Evolutionary conservation across 2,113 vertebrate species (phyloP).

Genomic region (Anolis carolinensis): DNA sequence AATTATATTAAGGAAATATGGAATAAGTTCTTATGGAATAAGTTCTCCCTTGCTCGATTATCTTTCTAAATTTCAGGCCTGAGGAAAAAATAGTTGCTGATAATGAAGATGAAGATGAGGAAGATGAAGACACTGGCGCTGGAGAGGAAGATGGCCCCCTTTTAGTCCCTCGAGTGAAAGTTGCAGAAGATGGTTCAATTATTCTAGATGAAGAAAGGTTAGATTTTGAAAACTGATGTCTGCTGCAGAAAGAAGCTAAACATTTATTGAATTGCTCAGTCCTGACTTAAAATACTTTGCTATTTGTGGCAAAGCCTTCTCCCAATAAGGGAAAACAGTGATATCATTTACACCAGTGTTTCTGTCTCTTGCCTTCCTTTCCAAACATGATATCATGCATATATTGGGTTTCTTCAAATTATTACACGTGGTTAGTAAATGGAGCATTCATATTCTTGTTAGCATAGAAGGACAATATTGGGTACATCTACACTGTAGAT

Average conservation of each 20-base stretch:
- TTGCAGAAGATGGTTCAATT: slow-evolving; percentile 96
- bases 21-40: background rate
- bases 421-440: too few species aligned
- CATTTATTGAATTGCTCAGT: background rate
- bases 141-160: slow-evolving; percentile 76
- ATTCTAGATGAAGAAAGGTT: slow-evolving; percentile 98
- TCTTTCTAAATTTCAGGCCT: slow-evolving; percentile 60
- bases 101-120: slow-evolving; percentile 74
- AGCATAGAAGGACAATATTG: background rate
- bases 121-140: slow-evolving; percentile 76
- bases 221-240: background rate
- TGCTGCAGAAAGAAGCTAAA: background rate
- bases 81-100: slow-evolving; percentile 66
- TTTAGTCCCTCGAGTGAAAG: slow-evolving; percentile 93
- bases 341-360: background rate
- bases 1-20: background rate
- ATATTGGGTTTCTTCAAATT: background rate
- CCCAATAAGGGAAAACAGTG: background rate
- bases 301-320: background rate
- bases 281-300: background rate
- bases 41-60: background rate
- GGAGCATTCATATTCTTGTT: background rate
- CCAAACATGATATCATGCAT: background rate
- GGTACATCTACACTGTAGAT: too few species aligned
- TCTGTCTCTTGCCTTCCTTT: background rate